Evolutionary conservation across 2,888 invertebrate genomes (phyloP), one percentile per base, ranked within the genome.

Genomic region (Synergus itoensis): DNA sequence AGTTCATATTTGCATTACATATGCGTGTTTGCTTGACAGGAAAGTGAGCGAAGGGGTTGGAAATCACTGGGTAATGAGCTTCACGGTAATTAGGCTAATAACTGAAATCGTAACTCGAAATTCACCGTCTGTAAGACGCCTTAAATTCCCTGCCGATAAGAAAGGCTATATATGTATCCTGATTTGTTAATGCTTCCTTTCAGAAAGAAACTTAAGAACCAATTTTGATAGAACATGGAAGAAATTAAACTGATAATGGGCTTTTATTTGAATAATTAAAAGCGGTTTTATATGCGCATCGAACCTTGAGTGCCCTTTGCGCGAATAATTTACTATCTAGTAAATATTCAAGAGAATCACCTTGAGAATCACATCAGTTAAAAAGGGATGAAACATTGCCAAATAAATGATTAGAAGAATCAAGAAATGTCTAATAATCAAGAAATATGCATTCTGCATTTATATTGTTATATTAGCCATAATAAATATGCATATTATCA

Each of bases 91-190:
- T 73, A 73, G 48, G 48, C n/a, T 53, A 21, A 73, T 73, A 28
- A 73, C 48, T 16, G 36, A 53, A 73, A 73, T 73, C 28, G 69
- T 73, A 69, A 73, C 28, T 45, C 36, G 48, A 16, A 69, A 69
- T 48, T 45, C 43, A 69, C 69, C 48, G 48, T 16, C 69, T 41
- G 43, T 41, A 41, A 18, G 65, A 43, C 65, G 65, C 43, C 65
- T 41, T 18, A 16, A 69, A 45, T 65, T 48, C 45, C 2, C 16
- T 28, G 0, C 69, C 45, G 48, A 69, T 69, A 69, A 69, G 45
- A 16, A 69, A 69, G 28, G 45, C 28, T 69, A 69, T 48, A 69
- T 28, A 69, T 73, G 69, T 73, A 53, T 73, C 69, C 69, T 73
- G 36, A 73, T 73, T 67, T 73, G 48, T 73, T 53, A 53, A 73